Evolutionary conservation across 2,888 invertebrate species (phyloP).

Genomic region (Pimpla rufipes): DNA sequence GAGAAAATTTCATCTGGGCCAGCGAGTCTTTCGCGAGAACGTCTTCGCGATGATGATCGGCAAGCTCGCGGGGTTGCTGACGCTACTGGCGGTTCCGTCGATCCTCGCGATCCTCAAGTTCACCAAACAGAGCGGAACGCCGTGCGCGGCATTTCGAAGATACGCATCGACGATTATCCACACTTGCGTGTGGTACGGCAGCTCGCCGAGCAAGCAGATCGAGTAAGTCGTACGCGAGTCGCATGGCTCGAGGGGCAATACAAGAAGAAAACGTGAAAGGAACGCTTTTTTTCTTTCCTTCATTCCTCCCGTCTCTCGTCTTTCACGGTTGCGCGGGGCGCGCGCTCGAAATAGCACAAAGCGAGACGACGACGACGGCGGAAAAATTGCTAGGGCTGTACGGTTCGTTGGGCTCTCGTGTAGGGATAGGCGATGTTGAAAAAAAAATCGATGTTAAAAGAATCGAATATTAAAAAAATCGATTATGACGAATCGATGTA

Average conservation of each 20-base stretch:
- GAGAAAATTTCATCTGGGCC: constrained; percentile 89
- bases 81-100: constrained; percentile 91
- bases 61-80: constrained; percentile 92
- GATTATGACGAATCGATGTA: too few species aligned
- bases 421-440: too few species aligned
- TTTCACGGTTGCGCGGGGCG: background rate
- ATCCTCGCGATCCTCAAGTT: constrained; percentile 90
- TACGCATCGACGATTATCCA: constrained; percentile 93
- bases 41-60: constrained; percentile 90
- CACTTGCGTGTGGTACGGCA: constrained; percentile 92
- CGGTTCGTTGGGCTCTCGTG: constrained; percentile 52
- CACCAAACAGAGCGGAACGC: constrained; percentile 90
- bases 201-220: constrained; percentile 85
- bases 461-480: too few species aligned
- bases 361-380: background rate
- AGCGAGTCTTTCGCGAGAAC: constrained; percentile 90
- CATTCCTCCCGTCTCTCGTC: background rate
- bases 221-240: constrained; percentile 78
- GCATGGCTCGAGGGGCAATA: too few species aligned
- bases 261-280: background rate
- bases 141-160: constrained; percentile 90
- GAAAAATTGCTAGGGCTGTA: constrained; percentile 12
- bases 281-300: background rate
- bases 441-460: too few species aligned
- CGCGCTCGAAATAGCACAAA: constrained; percentile 49